Evolutionary conservation across 2,888 invertebrate genomes (phyloP).

Genomic region (Rotaria socialis): DNA sequence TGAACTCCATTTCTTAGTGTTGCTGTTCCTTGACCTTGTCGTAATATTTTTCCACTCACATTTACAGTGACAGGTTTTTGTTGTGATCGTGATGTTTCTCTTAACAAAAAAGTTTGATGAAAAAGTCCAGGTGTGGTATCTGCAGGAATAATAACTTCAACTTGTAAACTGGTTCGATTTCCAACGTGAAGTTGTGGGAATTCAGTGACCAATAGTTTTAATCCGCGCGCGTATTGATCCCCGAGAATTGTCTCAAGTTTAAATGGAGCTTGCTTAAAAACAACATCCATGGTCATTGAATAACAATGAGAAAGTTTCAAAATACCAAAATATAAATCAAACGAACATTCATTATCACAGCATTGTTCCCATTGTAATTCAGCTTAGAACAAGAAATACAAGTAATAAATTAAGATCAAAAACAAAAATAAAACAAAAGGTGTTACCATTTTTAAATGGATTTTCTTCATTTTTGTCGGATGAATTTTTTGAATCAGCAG

Average conservation of each 20-base stretch:
- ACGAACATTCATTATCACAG: neutral
- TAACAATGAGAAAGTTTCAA: neutral
- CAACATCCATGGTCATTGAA: neutral
- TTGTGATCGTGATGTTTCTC: neutral
- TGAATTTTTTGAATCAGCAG: neutral
- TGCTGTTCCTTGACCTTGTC: neutral
- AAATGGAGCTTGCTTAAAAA: neutral
- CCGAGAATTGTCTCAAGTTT: neutral
- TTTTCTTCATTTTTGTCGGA: neutral
- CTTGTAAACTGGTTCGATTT: neutral
- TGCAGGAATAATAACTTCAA: neutral
- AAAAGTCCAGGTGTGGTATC: neutral
- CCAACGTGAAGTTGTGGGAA: neutral
- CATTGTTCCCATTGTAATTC: neutral
- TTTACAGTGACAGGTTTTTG: neutral
- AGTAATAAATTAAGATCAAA: too few species aligned
- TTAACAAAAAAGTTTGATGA: neutral
- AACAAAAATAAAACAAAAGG: neutral
- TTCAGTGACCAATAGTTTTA: neutral
- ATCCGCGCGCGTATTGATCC: neutral
- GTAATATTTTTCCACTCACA: neutral
- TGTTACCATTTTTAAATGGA: neutral
- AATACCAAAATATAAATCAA: slow-evolving; percentile 26
- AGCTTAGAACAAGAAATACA: neutral
- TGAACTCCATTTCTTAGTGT: neutral